Evolutionary conservation across 2,113 vertebrate genomes (phyloP).

Genomic region (Grallaria varia): DNA sequence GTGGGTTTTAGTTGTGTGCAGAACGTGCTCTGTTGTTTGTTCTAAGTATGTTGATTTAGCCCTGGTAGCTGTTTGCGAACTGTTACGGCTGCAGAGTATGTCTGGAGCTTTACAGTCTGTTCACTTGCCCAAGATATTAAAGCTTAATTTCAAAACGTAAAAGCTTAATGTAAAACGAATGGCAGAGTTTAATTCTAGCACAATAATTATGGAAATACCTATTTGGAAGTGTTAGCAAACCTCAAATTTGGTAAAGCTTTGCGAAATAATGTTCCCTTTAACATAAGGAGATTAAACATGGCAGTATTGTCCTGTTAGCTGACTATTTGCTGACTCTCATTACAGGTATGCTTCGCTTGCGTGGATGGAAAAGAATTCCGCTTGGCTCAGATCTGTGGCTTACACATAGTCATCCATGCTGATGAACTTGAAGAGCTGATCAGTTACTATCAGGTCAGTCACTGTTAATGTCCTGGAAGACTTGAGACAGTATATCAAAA

Average conservation of each 20-base stretch:
- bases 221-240: not conserved
- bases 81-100: not conserved
- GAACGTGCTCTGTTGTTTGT: not conserved
- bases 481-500: not conserved
- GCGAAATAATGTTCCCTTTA: not conserved
- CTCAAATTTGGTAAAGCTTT: not conserved
- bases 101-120: not conserved
- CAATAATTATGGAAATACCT: not conserved
- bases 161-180: not conserved
- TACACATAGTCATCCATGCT: conserved; percentile 92
- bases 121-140: not conserved
- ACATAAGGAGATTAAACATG: not conserved
- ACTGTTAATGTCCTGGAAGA: not conserved
- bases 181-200: not conserved
- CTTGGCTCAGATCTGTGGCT: conserved; percentile 88
- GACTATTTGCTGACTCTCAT: not conserved
- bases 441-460: conserved; percentile 85
- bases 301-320: not conserved
- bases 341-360: conserved; percentile 90
- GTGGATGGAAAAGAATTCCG: conserved; percentile 89
- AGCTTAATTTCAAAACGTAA: not conserved
- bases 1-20: not conserved
- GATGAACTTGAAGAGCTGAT: conserved; percentile 93
- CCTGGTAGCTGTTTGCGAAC: not conserved
- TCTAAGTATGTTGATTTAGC: not conserved